Evolutionary conservation across 1,140 invertebrate genomes (phyloP).

Genomic region (Palaemon carinicauda): DNA sequence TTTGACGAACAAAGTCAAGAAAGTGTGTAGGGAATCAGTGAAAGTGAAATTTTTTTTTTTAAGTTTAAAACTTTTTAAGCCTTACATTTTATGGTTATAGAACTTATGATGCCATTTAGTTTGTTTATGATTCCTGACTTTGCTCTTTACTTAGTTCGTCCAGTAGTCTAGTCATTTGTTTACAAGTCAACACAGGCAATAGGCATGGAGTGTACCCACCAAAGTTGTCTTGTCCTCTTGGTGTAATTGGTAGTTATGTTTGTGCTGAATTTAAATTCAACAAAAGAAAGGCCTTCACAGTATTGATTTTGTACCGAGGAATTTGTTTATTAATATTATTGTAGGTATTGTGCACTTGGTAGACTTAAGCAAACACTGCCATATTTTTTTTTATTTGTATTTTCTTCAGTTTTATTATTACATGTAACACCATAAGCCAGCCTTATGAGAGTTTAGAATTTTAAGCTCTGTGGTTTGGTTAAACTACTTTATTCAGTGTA

Average conservation of each 20-base stretch:
- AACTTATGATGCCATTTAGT: background rate
- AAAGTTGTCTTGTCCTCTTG: background rate
- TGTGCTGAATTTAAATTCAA: background rate
- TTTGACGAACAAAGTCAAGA: conserved; percentile 13
- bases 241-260: background rate
- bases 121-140: background rate
- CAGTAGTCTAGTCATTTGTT: conserved; percentile 47
- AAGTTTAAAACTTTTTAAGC: background rate
- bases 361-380: too few relatives aligned
- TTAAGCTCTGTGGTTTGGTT: too few relatives aligned
- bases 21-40: background rate
- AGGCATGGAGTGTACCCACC: conserved; percentile 42
- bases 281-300: background rate
- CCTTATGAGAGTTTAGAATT: too few relatives aligned
- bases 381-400: too few relatives aligned
- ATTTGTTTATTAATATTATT: background rate
- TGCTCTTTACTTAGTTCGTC: conserved; percentile 20
- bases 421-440: too few relatives aligned
- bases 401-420: too few relatives aligned
- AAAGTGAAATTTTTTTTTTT: background rate
- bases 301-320: background rate
- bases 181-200: conserved; percentile 39
- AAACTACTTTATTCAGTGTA: too few relatives aligned
- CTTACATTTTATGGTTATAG: background rate
- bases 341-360: background rate